phyloP scores from a whole-genome alignment of 2,113 vertebrate genomes.

The Pterocles burchelli region DNA sequence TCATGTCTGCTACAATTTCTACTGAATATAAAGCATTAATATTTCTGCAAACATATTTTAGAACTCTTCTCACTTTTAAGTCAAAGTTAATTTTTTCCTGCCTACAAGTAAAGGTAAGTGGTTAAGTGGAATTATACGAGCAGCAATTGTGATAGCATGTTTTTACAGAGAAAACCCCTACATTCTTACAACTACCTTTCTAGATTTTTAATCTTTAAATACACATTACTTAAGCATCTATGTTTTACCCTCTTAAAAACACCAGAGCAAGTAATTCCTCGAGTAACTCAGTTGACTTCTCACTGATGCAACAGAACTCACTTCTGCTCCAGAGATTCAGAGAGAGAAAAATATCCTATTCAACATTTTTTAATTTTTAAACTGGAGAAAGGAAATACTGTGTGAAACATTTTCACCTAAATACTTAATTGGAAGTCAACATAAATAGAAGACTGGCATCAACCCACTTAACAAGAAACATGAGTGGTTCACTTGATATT shows the following conservation, averaged over 20 bases:
- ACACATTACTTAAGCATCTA: neutral
- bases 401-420: slow-evolving; percentile 49
- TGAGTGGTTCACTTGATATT: neutral
- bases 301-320: neutral
- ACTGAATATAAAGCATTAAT: neutral
- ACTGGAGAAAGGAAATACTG: slow-evolving; percentile 26
- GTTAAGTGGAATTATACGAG: neutral
- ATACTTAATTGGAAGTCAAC: slow-evolving; percentile 48
- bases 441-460: slow-evolving; percentile 15
- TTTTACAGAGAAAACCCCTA: neutral
- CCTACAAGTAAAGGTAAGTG: neutral
- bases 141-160: neutral
- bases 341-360: slow-evolving; percentile 41
- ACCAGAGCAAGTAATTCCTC: slow-evolving; percentile 4
- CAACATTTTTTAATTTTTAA: slow-evolving; percentile 52
- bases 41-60: neutral
- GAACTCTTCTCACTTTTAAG: neutral
- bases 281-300: slow-evolving; percentile 15
- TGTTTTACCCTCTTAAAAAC: slow-evolving; percentile 3
- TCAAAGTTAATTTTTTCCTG: neutral
- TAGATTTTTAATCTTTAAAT: neutral
- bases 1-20: neutral
- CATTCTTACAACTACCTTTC: neutral
- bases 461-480: slow-evolving; percentile 16
- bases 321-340: slow-evolving; percentile 3